Evolutionary conservation across 2,888 invertebrate genomes (phyloP), one percentile per base, ranked within the genome.

Genomic region (Agriopis aurantiaria): DNA sequence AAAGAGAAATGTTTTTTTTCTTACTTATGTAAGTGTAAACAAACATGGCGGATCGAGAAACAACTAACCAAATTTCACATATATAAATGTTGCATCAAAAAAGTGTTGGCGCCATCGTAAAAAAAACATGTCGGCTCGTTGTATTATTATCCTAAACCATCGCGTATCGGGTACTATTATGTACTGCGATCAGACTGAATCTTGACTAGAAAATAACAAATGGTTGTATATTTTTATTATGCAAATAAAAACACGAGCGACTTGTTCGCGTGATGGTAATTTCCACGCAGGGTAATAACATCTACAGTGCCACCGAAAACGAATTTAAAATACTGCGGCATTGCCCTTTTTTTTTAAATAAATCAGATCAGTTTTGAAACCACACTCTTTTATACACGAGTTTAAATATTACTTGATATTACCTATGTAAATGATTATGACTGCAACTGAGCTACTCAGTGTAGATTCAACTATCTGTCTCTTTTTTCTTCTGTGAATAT

Each of bases 401-500:
- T 43, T 56, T 40, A n/a, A 3, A 56, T 56, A 43, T 45, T n/a
- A n/a, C n/a, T n/a, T n/a, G n/a, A n/a, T n/a, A 8, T 40, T 33
- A 1, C 12, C 48, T 58, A 58, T 7, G 10, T 65, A 52, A 53
- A 53, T 49, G n/a, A 65, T 58, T 49, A 70, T 70, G 69, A 60
- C 72, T 65, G 58, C 43, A 56, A 65, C 12, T 53, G 8, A 23
- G n/a, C 55, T 52, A 52, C n/a, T 49, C 67, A 58, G 48, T 45
- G 48, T 45, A 33, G 55, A 61, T 10, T 49, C 43, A 11, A 49
- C 46, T 45, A n/a, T n/a, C n/a, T n/a, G n/a, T n/a, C n/a, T n/a
- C n/a, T n/a, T n/a, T n/a, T n/a, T n/a, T n/a, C n/a, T 55, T 58
- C 49, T 53, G 65, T 62, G 66, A 70, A 66, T 61, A 69, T 68